These are phyloP conservation scores for Dryococelus australis DNA, from an alignment of 2,888 invertebrate genomes.

Conservation along the genomic window DNA sequence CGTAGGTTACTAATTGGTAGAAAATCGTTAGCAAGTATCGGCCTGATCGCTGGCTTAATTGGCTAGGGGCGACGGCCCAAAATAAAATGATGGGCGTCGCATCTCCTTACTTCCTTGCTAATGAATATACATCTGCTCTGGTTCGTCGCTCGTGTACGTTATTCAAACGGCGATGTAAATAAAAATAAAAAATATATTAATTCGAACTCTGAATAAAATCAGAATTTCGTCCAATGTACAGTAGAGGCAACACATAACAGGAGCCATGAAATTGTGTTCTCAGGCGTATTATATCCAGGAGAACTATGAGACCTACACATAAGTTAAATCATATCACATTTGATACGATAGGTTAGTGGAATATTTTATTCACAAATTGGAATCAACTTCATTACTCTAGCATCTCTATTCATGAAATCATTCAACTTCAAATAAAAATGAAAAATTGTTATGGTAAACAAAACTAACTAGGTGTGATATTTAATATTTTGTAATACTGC, in stretches of 20 bases:
- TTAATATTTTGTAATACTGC: no score
- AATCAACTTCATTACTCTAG: no score
- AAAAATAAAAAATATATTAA: neutral
- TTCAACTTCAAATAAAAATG: no score
- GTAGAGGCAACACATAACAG: neutral
- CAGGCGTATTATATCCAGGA: no score
- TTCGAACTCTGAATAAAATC: neutral
- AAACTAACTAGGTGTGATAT: no score
- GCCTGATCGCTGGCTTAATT: neutral
- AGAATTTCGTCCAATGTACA: neutral
- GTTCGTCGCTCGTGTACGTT: neutral
- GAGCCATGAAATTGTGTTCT: no score
- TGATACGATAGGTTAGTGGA: no score
- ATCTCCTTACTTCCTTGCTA: neutral
- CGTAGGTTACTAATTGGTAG: neutral
- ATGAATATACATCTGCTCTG: neutral
- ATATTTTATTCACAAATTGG: no score
- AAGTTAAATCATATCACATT: no score
- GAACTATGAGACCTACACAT: no score
- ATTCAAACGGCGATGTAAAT: neutral
- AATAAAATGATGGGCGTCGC: neutral
- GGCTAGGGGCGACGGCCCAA: neutral
- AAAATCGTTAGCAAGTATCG: conserved; percentile 9
- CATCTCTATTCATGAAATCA: no score
- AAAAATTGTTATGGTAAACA: no score